A percentile compares a stretch with the other conserved stretches of the same genome.
Evolutionary conservation across 2,113 vertebrate species (phyloP).

Genomic region (Daboia siamensis): DNA sequence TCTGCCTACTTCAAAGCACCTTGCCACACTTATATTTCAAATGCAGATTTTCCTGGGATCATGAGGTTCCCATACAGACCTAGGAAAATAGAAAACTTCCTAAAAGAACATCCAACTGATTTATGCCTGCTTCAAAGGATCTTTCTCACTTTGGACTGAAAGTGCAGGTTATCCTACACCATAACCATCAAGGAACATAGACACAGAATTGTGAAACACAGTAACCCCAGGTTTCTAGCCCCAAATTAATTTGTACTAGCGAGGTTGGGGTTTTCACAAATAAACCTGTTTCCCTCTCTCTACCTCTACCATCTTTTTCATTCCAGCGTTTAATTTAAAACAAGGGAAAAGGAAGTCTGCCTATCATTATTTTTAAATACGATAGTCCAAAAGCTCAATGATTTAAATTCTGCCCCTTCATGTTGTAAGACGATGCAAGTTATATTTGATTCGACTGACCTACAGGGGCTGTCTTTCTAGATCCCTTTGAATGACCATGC

Average conservation of each 20-base stretch:
- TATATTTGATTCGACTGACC: background rate
- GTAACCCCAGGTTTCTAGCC: background rate
- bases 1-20: background rate
- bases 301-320: background rate
- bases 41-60: background rate
- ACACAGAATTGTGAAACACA: background rate
- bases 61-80: background rate
- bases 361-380: background rate
- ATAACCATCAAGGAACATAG: background rate
- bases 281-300: background rate
- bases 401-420: background rate
- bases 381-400: background rate
- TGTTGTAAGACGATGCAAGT: background rate
- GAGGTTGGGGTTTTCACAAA: background rate
- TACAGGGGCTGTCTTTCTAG: background rate
- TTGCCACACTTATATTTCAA: background rate
- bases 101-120: too few species aligned
- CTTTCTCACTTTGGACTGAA: background rate
- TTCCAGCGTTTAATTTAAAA: background rate
- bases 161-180: background rate
- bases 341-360: background rate
- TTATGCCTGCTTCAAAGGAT: background rate
- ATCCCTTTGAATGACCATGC: background rate
- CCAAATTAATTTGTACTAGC: background rate
- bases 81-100: background rate